phyloP scores from a whole-genome alignment of 2,888 invertebrate species.

The Drosophila tanythrix region DNA sequence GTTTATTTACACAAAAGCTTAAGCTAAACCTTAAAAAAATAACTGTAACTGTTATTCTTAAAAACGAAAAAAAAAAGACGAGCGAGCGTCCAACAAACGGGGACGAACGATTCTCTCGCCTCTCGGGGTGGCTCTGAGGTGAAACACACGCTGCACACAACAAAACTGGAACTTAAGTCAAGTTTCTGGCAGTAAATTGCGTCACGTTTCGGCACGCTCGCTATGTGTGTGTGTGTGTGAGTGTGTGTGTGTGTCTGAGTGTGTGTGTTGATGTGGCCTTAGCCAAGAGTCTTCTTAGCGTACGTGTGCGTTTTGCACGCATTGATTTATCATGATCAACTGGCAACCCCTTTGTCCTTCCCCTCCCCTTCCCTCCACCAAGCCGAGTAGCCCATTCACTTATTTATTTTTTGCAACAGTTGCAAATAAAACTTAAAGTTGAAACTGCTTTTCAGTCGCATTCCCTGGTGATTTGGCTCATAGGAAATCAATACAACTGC shows the following conservation, averaged over 20 bases:
- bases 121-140: conserved; percentile 61
- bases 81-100: conserved; percentile 45
- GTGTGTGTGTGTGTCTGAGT: conserved; percentile 4
- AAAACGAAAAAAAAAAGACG: conserved; percentile 48
- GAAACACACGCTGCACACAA: conserved; percentile 38
- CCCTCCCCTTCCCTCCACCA: not conserved
- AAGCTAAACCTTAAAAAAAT: conserved; percentile 82
- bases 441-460: conserved; percentile 66
- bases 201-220: conserved; percentile 80
- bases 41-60: conserved; percentile 80
- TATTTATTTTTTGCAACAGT: conserved; percentile 46
- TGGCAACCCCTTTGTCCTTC: conserved; percentile 65
- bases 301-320: conserved; percentile 81
- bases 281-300: conserved; percentile 46
- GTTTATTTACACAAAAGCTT: conserved; percentile 83
- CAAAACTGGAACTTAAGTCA: conserved; percentile 68
- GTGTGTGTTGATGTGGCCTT: conserved; percentile 21
- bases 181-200: conserved; percentile 80
- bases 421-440: conserved; percentile 78
- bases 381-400: not conserved
- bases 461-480: conserved; percentile 59
- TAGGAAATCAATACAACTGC: conserved; percentile 77
- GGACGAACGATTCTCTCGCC: conserved; percentile 35
- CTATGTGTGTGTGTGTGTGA: conserved; percentile 10
- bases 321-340: conserved; percentile 84